Conservation (phyloP, 2,797 vertebrate species). For the Carcharodon carcharias region DNA sequence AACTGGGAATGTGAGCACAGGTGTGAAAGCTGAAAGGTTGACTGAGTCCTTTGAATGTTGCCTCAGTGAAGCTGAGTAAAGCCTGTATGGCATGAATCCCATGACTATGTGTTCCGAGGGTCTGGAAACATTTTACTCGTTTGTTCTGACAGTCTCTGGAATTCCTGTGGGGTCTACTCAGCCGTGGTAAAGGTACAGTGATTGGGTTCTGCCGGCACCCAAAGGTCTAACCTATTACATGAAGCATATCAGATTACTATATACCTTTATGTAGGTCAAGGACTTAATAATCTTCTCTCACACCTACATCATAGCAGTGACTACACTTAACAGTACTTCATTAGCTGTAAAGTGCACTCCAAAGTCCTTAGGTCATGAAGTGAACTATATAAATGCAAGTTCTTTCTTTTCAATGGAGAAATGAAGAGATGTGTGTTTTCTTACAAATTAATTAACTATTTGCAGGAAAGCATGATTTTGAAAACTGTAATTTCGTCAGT, state of each 20-base stretch:
- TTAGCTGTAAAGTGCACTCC: neutral
- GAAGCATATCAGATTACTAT: neutral
- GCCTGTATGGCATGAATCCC: neutral
- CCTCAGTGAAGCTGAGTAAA: neutral
- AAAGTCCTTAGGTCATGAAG: neutral
- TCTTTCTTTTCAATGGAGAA: neutral
- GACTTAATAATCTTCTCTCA: neutral
- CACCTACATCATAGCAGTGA: neutral
- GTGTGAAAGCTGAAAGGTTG: neutral
- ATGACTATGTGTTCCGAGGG: neutral
- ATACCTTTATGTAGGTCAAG: neutral
- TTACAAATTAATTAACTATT: neutral
- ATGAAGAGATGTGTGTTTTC: neutral
- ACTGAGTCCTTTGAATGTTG: neutral
- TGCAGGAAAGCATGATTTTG: neutral
- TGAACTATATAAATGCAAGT: neutral
- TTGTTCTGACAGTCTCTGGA: neutral
- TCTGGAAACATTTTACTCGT: neutral
- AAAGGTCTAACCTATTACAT: neutral
- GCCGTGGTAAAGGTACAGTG: neutral
- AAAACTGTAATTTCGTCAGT: neutral
- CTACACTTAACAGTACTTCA: neutral
- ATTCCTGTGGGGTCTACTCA: neutral
- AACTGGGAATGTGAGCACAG: neutral
- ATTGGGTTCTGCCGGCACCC: neutral